Conservation (phyloP, 30 jellyfish, hydroid and myxozoan genomes). For the Aurelia sp. region DNA sequence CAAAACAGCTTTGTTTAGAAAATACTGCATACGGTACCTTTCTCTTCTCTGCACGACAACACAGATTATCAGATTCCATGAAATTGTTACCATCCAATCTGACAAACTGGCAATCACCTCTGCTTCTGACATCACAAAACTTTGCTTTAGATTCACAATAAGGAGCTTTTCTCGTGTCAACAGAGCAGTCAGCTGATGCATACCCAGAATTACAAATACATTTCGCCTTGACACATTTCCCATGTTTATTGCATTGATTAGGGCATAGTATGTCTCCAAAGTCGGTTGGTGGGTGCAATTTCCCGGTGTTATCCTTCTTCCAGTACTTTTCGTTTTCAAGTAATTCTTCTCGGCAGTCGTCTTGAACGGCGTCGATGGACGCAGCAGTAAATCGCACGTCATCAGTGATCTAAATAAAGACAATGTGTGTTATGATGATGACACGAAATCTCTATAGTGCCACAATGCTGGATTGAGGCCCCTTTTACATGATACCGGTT, state of each 20-base stretch:
- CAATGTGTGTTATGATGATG: no score
- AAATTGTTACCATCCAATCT: slow-evolving; percentile 79
- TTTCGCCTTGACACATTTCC: slow-evolving; percentile 81
- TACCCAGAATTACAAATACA: slow-evolving; percentile 71
- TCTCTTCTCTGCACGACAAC: slow-evolving; percentile 55
- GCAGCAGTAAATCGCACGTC: slow-evolving; percentile 34
- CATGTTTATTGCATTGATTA: slow-evolving; percentile 77
- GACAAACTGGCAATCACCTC: slow-evolving; percentile 66
- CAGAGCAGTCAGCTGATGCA: slow-evolving; percentile 87
- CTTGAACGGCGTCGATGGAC: slow-evolving; percentile 55
- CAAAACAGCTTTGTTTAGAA: no score
- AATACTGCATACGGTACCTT: slow-evolving; percentile 38
- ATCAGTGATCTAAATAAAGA: slow-evolving; percentile 45
- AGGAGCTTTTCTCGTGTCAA: slow-evolving; percentile 68
- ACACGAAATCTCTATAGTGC: no score
- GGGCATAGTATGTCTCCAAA: slow-evolving; percentile 85
- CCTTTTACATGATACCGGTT: no score
- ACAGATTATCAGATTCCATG: slow-evolving; percentile 56
- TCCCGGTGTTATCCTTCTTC: slow-evolving; percentile 43
- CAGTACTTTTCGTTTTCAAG: slow-evolving; percentile 45
- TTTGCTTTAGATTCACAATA: slow-evolving; percentile 59
- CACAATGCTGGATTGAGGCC: no score
- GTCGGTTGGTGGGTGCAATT: slow-evolving; percentile 76
- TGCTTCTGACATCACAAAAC: slow-evolving; percentile 76
- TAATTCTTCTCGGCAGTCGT: slow-evolving; percentile 65